Evolutionary conservation across 2,888 invertebrate genomes (phyloP), one percentile per base, ranked within the genome.

Genomic region (Proisotoma minuta): DNA sequence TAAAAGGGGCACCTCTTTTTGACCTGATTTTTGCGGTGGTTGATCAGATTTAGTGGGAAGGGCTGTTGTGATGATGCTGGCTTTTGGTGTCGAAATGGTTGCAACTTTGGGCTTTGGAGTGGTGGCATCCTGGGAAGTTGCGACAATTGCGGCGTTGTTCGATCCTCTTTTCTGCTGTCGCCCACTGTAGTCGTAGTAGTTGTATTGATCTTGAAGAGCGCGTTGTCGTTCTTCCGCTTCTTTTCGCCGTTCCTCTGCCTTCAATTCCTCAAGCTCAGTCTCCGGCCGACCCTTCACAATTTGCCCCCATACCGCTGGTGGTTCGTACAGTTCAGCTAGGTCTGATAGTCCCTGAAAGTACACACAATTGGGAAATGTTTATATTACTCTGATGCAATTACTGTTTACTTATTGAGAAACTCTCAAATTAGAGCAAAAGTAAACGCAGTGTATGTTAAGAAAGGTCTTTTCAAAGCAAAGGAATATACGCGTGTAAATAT

Each of bases 1-100:
- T 12, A 73, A 48, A 28, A 73, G 63, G 1, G 73, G 64, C 39
- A 73, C 57, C 59, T 73, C 73, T 52, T 73, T 73, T 56, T 72
- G 71, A 8, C 73, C 73, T 27, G 23, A 28, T 8, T 28, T 20
- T n/a, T 20, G 52, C 2, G 28, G 49, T 23, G 12, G 12, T 22
- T 23, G 12, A 10, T 22, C 3, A 15, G 23, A 5, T n/a, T n/a
- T n/a, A 23, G 27, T 26, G 22, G 22, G 26, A 20, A 26, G 50
- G 20, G 23, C 52, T 10, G 39, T 58, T 22, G 40, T 56, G 47
- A 24, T 56, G 34, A 24, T 24, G 24, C 18, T 15, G 56, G 22
- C 22, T 22, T 22, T 39, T 39, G 49, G 12, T 10, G 28, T 49
- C 29, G 60, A 15, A 24, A 43, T 40, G 8, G 28, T 49, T 47